A percentile compares a stretch with the other conserved stretches of the same genome.
Conservation (phyloP, 2,113 vertebrate species). For the Calyptomena viridis region DNA sequence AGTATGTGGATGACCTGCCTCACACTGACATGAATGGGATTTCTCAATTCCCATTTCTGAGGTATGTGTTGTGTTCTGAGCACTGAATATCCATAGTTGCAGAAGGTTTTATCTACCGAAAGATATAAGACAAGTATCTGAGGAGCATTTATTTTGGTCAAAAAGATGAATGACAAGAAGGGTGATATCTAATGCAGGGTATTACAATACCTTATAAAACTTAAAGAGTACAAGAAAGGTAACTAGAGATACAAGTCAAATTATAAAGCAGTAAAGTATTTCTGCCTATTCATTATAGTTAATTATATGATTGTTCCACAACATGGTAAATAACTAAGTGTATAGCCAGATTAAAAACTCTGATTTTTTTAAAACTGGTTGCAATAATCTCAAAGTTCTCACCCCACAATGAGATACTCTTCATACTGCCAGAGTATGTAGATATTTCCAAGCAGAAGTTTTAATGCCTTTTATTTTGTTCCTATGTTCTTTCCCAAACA, state of each 20-base stretch:
- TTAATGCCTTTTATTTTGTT: neutral
- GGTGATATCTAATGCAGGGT: neutral
- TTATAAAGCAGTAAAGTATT: neutral
- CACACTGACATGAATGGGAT: neutral
- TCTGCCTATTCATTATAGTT: neutral
- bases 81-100: neutral
- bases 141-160: neutral
- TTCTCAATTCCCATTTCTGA: neutral
- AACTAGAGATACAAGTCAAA: neutral
- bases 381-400: neutral
- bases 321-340: rapidly evolving
- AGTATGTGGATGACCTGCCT: neutral
- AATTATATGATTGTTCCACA: neutral
- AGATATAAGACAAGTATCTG: rapidly evolving
- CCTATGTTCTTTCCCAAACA: neutral
- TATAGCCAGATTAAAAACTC: neutral
- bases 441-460: neutral
- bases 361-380: neutral
- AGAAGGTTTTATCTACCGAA: neutral
- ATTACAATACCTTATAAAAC: neutral
- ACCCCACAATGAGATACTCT: neutral
- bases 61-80: neutral
- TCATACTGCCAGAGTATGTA: neutral
- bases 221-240: neutral
- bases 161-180: neutral